phyloP scores from a whole-genome alignment of 2,888 invertebrate species.

The Empis livida region DNA sequence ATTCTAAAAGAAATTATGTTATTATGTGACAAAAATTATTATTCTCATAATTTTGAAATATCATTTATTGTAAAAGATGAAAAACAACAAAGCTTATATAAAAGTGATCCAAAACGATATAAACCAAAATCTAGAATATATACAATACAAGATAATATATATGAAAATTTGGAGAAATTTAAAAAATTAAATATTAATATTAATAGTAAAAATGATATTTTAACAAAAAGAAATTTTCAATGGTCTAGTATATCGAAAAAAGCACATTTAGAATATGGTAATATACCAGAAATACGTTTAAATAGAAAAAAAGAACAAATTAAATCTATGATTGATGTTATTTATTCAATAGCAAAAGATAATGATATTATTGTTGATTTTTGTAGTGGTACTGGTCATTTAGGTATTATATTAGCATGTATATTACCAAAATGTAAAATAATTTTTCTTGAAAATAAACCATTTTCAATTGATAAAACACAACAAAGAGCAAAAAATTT shows the following conservation, averaged over 20 bases:
- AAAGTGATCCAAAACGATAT: constrained; percentile 62
- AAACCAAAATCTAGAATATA: constrained; percentile 59
- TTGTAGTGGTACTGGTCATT: constrained; percentile 87
- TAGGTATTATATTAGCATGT: constrained; percentile 74
- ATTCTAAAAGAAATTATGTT: not conserved
- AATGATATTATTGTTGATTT: constrained; percentile 78
- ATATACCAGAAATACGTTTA: constrained; percentile 60
- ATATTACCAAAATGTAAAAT: constrained; percentile 65
- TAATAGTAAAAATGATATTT: not conserved
- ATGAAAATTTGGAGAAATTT: constrained; percentile 33
- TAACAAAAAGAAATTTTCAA: constrained; percentile 37
- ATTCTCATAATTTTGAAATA: not conserved
- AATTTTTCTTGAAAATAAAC: constrained; percentile 83
- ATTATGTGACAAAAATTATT: not conserved
- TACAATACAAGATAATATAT: constrained; percentile 65
- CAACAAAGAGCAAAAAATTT: constrained; percentile 49
- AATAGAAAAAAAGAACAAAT: constrained; percentile 74
- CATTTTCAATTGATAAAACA: constrained; percentile 67
- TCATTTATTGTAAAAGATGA: not conserved
- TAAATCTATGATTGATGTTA: constrained; percentile 68
- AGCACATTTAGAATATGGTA: constrained; percentile 64
- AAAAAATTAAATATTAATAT: not conserved
- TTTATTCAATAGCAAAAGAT: constrained; percentile 51
- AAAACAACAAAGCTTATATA: constrained; percentile 33
- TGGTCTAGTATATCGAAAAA: constrained; percentile 61